phyloP scores from a whole-genome alignment of 2,888 invertebrate genomes.

The Lampropteryx suffumata region DNA sequence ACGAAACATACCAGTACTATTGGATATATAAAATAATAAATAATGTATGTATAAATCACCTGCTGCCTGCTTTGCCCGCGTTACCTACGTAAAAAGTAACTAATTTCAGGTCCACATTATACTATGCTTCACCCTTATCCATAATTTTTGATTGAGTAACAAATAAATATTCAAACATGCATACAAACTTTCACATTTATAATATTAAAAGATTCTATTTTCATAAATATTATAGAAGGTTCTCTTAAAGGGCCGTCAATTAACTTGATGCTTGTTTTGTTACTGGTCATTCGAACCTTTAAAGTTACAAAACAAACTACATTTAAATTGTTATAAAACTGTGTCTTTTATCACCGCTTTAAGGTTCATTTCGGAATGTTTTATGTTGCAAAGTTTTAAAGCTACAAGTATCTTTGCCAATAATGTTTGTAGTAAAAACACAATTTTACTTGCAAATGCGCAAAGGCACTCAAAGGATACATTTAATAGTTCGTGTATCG shows the following conservation, averaged over 20 bases:
- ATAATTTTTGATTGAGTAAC: no score
- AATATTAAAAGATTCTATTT: slow-evolving; percentile 8
- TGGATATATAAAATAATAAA: no score
- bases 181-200: no score
- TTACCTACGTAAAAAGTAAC: no score
- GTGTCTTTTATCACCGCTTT: neutral
- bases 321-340: neutral
- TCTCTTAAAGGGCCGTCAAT: slow-evolving; percentile 2
- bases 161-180: no score
- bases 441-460: slow-evolving; percentile 58
- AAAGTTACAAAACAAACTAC: neutral
- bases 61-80: no score
- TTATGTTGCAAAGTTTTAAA: neutral
- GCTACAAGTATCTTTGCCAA: slow-evolving; percentile 2
- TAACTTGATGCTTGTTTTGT: neutral
- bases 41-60: no score
- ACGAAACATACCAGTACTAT: no score
- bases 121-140: no score
- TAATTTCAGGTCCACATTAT: no score
- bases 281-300: slow-evolving; percentile 3
- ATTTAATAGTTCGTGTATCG: slow-evolving; percentile 48
- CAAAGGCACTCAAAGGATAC: slow-evolving; percentile 45
- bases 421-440: slow-evolving; percentile 42
- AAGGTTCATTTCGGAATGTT: neutral
- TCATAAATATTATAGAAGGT: slow-evolving; percentile 9